Conservation (phyloP, 30 jellyfish, hydroid and myxozoan genomes). For the Pelagia noctiluca region DNA sequence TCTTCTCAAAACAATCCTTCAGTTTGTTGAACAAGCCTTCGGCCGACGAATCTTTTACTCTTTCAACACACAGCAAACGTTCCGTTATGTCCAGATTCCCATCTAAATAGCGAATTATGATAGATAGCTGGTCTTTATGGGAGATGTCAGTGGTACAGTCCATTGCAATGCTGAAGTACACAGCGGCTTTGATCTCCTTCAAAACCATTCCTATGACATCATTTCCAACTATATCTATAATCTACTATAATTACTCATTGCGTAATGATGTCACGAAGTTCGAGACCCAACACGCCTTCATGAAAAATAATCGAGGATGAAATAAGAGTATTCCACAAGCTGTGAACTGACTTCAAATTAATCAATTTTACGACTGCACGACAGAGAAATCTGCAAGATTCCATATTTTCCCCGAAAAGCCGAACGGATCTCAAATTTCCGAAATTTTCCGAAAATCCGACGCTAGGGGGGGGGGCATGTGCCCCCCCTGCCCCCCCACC, state of each 20-base stretch:
- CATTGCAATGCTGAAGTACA: conserved; percentile 44
- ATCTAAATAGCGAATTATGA: conserved; percentile 27
- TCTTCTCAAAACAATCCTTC: conserved; percentile 36
- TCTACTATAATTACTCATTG: conserved; percentile 3
- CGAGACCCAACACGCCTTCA: no score
- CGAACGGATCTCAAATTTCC: no score
- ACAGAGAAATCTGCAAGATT: no score
- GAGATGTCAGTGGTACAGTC: conserved; percentile 42
- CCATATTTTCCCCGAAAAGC: no score
- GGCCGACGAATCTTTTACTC: conserved; percentile 21
- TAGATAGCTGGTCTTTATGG: conserved; percentile 33
- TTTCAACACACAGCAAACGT: conserved; percentile 39
- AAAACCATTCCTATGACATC: conserved; percentile 12
- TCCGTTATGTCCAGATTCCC: conserved; percentile 30
- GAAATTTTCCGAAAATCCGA: no score
- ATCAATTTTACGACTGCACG: no score
- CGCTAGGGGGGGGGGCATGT: no score
- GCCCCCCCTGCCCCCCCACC: no score
- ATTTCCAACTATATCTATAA: conserved; percentile 31
- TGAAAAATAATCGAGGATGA: no score
- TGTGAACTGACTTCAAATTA: no score
- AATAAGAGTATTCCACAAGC: no score
- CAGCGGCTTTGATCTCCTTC: conserved; percentile 14
- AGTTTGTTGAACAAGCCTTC: conserved; percentile 22
- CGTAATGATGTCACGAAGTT: background rate